Percentiles rank a stretch among this genome's conserved stretches.
Conservation (phyloP, 2,888 invertebrate species). For the Cylindroiulus punctatus region DNA sequence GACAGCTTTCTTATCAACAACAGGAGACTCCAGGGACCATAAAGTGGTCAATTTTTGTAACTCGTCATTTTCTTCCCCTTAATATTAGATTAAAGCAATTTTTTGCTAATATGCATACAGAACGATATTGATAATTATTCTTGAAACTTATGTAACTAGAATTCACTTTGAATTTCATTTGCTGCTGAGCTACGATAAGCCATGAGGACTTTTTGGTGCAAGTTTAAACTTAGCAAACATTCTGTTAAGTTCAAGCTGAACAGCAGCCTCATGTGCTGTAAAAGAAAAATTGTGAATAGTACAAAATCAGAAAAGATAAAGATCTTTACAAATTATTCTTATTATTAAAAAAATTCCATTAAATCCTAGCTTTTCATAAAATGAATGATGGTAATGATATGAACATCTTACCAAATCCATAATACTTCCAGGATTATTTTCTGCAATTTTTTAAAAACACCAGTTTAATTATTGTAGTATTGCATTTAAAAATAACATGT, state of each 20-base stretch:
- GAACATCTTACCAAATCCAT: background rate
- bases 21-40: slow-evolving; percentile 53
- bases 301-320: background rate
- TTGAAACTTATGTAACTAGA: background rate
- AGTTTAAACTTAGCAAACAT: slow-evolving; percentile 52
- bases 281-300: background rate
- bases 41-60: slow-evolving; percentile 12
- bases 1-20: slow-evolving; percentile 31
- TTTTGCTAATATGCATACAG: background rate
- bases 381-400: background rate
- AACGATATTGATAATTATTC: background rate
- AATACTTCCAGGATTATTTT: background rate
- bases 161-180: background rate
- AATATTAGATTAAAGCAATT: background rate
- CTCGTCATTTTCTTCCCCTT: background rate
- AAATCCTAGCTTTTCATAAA: too few species aligned
- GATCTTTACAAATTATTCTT: too few species aligned
- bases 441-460: background rate
- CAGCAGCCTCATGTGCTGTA: slow-evolving; percentile 35
- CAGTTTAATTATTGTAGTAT: background rate
- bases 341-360: too few species aligned
- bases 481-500: background rate
- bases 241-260: slow-evolving; percentile 53
- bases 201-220: slow-evolving; percentile 47
- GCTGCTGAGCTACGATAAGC: slow-evolving; percentile 43